Evolutionary conservation across 2,888 invertebrate species (phyloP), one percentile per base, ranked within the genome.

Genomic region (Cheilosia urbana): DNA sequence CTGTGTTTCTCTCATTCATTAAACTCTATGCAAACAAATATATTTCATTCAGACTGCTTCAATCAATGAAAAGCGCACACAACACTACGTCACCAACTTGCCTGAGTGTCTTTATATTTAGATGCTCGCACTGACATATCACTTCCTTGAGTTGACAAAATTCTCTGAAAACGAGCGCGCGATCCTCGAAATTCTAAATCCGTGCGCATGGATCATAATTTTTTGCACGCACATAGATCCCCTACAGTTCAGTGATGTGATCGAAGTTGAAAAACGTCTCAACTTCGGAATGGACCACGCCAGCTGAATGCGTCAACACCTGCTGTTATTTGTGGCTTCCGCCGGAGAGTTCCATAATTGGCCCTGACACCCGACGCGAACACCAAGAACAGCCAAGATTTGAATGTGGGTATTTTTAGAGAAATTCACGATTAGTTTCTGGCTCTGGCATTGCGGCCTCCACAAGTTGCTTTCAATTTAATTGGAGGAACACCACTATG

Each of bases 321-420:
- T 88, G 88, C 87, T 77, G 83, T 83, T 80, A 88, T 88, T 88
- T 87, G 88, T 88, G 77, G 85, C 75, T 87, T 88, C 88, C 88
- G 85, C 66, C 77, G 60, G 45, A 45, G 73, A 79, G 63, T 68
- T 51, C 66, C 82, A 85, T 87, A 87, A 87, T 87, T 87, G 79
- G 81, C 68, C 71, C 57, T 78, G 87, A 81, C 87, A 82, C 72
- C 82, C 73, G 82, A 77, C 58, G 65, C 68, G 58, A 15, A 30
- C 30, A 30, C 30, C 6, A 24, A 24, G 30, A 30, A 15, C 13
- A 53, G 21, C 42, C 57, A 75, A 71, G 49, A 77, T 72, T 40
- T 37, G 34, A 45, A 11, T 51, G 49, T 37, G 51, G 17, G 11
- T 81, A 77, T 81, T 77, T 87, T 72, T 77, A 62, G 63, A 66